Evolutionary conservation across 2,797 vertebrate genomes (phyloP).

Genomic region (Hydrophis major): DNA sequence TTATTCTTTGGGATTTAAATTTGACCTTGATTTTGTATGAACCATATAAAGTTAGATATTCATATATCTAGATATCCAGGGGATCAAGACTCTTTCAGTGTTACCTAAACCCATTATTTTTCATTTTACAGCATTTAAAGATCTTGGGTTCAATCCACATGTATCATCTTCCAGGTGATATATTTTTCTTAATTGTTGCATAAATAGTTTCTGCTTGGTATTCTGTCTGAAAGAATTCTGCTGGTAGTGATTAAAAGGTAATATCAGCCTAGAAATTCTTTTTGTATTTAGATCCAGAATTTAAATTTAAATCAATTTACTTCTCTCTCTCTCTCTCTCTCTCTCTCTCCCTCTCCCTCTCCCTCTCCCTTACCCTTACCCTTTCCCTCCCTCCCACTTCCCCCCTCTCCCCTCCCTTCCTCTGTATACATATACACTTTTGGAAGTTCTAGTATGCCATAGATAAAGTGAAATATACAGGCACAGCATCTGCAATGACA

Average conservation of each 20-base stretch:
- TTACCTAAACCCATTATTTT: background rate
- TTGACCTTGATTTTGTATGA: background rate
- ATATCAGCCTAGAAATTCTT: conserved; percentile 51
- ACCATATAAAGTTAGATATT: background rate
- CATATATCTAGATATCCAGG: background rate
- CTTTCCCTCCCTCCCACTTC: too few species aligned
- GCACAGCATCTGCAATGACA: background rate
- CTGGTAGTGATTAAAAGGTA: conserved; percentile 57
- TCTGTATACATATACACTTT: background rate
- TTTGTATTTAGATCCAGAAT: background rate
- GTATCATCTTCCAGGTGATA: background rate
- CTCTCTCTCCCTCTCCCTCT: too few species aligned
- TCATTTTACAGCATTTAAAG: background rate
- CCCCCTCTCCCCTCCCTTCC: too few species aligned
- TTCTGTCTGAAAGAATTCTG: conserved; percentile 54
- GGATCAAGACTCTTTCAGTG: background rate
- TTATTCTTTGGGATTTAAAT: background rate
- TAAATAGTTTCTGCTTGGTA: conserved; percentile 14
- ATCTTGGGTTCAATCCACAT: background rate
- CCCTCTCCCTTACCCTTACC: too few species aligned
- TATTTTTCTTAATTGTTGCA: background rate
- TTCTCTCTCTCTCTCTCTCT: too few species aligned
- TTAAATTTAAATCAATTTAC: background rate
- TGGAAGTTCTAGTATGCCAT: background rate
- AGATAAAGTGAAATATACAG: background rate